These are phyloP conservation scores for Lasius platythorax DNA, from an alignment of 2,888 invertebrate genomes.

Conservation along the genomic window DNA sequence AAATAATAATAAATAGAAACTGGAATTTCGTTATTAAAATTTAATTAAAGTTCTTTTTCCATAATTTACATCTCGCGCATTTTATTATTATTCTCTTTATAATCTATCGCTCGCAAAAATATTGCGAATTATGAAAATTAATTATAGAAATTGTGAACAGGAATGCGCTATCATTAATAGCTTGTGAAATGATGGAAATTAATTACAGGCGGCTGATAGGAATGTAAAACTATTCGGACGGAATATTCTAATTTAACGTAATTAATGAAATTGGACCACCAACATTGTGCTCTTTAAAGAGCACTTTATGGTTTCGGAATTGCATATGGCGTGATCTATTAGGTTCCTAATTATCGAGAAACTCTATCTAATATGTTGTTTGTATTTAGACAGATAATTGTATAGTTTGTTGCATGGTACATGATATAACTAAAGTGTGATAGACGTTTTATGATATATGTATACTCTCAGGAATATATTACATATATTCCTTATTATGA, in stretches of 20 bases:
- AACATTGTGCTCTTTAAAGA: background rate
- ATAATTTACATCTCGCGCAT: background rate
- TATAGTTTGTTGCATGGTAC: background rate
- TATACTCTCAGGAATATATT: background rate
- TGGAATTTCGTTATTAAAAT: background rate
- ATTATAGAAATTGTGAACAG: constrained; percentile 41
- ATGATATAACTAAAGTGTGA: background rate
- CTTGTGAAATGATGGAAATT: constrained; percentile 45
- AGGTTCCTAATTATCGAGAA: constrained; percentile 28
- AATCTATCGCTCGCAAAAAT: background rate
- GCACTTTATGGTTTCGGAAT: constrained; percentile 28
- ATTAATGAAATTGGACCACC: constrained; percentile 34
- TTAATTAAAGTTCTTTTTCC: background rate
- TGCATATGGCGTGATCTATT: background rate
- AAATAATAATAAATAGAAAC: background rate
- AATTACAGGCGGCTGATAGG: constrained; percentile 30
- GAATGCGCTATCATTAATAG: constrained; percentile 23
- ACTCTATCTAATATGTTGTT: constrained; percentile 1
- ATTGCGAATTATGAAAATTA: constrained; percentile 14
- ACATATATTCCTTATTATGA: background rate
- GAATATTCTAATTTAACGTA: constrained; percentile 46
- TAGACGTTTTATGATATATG: constrained; percentile 7
- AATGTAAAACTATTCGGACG: constrained; percentile 43
- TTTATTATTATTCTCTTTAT: background rate
- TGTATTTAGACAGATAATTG: constrained; percentile 15